A percentile compares a stretch with the other conserved stretches of the same genome.
phyloP scores from a whole-genome alignment of 2,113 vertebrate species.

The Blennius ocellaris region DNA sequence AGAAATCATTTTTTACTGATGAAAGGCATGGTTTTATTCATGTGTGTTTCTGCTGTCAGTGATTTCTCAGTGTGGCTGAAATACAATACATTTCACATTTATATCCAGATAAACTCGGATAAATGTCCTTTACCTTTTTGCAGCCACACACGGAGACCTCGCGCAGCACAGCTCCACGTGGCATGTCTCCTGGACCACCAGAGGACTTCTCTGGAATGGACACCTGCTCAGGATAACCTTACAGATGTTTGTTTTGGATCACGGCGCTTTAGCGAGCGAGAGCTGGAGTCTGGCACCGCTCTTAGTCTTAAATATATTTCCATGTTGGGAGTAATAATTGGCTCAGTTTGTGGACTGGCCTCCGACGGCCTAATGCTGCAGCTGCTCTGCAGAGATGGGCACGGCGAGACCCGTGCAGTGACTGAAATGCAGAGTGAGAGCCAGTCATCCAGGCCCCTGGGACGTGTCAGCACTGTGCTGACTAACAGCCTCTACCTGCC shows the following conservation, averaged over 20 bases:
- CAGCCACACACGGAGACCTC: neutral
- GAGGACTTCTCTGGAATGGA: neutral
- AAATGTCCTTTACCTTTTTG: neutral
- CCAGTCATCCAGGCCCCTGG: slow-evolving; percentile 25
- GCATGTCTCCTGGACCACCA: neutral
- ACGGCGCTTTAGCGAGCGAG: neutral
- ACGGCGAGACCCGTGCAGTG: slow-evolving; percentile 15
- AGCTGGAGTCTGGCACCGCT: neutral
- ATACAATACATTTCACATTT: neutral
- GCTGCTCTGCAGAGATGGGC: slow-evolving; percentile 14
- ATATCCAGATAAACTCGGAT: neutral
- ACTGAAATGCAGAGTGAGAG: slow-evolving; percentile 28
- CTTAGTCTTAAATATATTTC: slow-evolving; percentile 8
- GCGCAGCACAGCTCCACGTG: neutral
- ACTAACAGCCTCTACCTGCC: slow-evolving; percentile 45
- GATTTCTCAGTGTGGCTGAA: neutral
- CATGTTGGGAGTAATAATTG: slow-evolving; percentile 9
- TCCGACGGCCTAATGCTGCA: neutral
- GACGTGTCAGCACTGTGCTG: slow-evolving; percentile 57
- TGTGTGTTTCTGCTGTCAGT: neutral
- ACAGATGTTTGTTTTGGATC: slow-evolving; percentile 28
- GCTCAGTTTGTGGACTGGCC: slow-evolving; percentile 3
- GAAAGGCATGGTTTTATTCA: too few species aligned
- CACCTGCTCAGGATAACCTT: slow-evolving; percentile 22
- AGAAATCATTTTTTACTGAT: too few species aligned